Evolutionary conservation across 2,797 vertebrate species (phyloP), one percentile per base, ranked within the genome.

Genomic region (Brachyrhaphis roseni): DNA sequence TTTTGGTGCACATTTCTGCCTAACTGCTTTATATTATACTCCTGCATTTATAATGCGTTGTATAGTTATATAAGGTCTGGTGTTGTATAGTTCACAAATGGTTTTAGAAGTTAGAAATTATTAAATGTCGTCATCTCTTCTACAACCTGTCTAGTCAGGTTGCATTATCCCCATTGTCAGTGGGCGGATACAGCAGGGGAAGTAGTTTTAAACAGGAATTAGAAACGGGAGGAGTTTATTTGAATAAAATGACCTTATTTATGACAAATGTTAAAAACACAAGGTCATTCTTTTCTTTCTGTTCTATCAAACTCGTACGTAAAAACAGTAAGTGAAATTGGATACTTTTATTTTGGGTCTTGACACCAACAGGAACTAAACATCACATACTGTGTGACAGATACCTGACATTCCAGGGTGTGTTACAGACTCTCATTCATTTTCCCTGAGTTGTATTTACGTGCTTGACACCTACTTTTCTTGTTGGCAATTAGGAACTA

Each of bases 51-150:
- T 77, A 74, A 80, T 26, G 20, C 8, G 3, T 53, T 26, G 47
- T 23, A 23, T 51, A 51, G 18, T 51, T 26, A 23, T 23, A 51
- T 23, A 3, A 26, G 23, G 2, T 73, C 79, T 71, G 49, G 79
- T 59, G 70, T 72, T 75, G 76, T 82, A 46, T 75, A 26, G 72
- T 77, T 51, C 80, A 88, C 79, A 80, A 74, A 64, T 68, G 46
- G 51, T 82, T 83, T 74, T 49, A 47, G 77, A 79, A 87, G 78
- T 75, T 79, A 86, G 78, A 91, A 93, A 91, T 90, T 43, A 89
- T 79, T 84, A 86, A 87, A 83, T 87, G 57, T 51, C 77, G 64
- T 89, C 88, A 88, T 91, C 79, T 83, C 77, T 59, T 80, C 51
- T 43, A 49, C 55, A 70, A 83, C 81, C 82, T 84, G 79, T 74